A percentile compares a stretch with the other conserved stretches of the same genome.
These are phyloP conservation scores for Drosophila simulans DNA, from an alignment of 1,140 invertebrate genomes.

Conservation along the genomic window DNA sequence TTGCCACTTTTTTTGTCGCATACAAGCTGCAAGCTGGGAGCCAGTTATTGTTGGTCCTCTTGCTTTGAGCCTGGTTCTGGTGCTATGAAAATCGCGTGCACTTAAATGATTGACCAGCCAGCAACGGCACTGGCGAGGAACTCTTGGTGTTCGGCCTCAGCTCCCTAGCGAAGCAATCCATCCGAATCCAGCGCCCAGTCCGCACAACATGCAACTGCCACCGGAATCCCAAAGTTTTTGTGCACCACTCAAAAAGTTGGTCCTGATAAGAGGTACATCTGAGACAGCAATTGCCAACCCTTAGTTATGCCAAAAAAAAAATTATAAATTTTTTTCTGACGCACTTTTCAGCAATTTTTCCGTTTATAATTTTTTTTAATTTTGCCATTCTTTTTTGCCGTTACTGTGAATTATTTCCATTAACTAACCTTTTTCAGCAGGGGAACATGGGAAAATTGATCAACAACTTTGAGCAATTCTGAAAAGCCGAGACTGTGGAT, in stretches of 20 bases:
- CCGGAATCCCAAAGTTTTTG: conserved; percentile 42
- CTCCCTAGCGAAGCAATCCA: conserved; percentile 20
- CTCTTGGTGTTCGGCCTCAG: conserved; percentile 48
- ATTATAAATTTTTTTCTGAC: conserved; percentile 21
- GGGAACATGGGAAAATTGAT: too few species aligned
- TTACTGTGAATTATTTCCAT: neutral
- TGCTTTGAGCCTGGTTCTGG: conserved; percentile 1
- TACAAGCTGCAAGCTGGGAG: conserved; percentile 52
- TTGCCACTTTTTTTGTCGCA: conserved; percentile 59
- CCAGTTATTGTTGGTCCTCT: conserved; percentile 52
- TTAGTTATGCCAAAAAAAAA: neutral
- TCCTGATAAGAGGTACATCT: conserved; percentile 35
- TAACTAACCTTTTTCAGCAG: neutral
- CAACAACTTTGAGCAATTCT: too few species aligned
- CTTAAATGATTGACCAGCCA: conserved; percentile 79
- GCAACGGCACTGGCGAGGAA: conserved; percentile 28
- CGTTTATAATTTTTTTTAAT: neutral
- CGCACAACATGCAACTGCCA: conserved; percentile 54
- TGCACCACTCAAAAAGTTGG: conserved; percentile 44
- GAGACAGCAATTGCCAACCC: neutral
- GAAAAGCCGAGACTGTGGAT: too few species aligned
- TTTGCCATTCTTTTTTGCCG: neutral
- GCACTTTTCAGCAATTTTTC: conserved; percentile 18
- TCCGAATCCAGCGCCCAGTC: conserved; percentile 5
- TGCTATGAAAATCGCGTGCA: conserved; percentile 72